phyloP scores from a whole-genome alignment of 2,113 vertebrate species.

The Apus apus region DNA sequence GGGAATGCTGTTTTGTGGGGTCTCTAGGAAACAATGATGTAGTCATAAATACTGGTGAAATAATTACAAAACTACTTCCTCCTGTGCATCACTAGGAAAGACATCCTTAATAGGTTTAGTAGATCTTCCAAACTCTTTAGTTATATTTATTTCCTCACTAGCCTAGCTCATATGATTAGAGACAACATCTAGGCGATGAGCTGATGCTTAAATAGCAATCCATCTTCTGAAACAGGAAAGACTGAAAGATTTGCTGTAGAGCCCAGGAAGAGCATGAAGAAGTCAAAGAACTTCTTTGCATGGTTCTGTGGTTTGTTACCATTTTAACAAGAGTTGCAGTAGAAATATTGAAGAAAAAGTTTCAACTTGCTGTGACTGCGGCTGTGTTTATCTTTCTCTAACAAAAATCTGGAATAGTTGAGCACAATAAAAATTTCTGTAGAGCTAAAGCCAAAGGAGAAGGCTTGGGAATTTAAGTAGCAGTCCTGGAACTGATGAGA shows the following conservation, averaged over 20 bases:
- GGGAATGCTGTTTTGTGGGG: background rate
- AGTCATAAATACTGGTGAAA: background rate
- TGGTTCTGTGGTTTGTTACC: background rate
- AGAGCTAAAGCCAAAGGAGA: background rate
- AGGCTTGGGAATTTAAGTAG: background rate
- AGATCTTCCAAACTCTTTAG: background rate
- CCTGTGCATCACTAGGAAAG: background rate
- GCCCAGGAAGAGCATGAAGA: background rate
- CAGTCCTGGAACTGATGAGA: conserved; percentile 18
- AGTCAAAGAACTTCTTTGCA: background rate
- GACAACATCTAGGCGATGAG: background rate
- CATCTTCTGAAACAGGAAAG: background rate
- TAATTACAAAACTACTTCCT: background rate
- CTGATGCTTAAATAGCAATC: background rate
- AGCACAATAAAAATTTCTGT: background rate
- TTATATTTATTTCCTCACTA: background rate
- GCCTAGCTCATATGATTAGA: background rate
- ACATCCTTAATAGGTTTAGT: background rate
- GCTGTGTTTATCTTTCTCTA: background rate
- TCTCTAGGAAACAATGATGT: background rate
- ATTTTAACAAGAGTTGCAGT: background rate
- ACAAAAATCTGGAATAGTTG: background rate
- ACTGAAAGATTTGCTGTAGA: background rate
- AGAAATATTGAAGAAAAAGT: background rate
- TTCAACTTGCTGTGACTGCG: background rate